These are phyloP conservation scores for Pseudobourletiella spinata DNA, from an alignment of 1,140 invertebrate species.

Conservation along the genomic window DNA sequence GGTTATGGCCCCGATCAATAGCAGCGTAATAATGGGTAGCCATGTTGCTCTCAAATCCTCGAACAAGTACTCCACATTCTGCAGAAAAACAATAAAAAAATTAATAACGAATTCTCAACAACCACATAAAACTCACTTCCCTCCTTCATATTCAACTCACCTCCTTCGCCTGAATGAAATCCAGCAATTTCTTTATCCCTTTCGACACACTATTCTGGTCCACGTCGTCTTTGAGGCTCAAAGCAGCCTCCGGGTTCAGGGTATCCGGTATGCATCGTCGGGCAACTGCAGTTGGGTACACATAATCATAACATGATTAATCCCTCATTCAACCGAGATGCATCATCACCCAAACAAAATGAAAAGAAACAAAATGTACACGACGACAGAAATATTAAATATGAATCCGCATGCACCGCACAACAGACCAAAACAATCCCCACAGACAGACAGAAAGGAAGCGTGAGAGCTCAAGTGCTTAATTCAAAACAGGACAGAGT, in stretches of 20 bases:
- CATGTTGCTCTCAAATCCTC: conserved; percentile 63
- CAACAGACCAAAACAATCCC: too few species aligned
- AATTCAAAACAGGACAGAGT: too few species aligned
- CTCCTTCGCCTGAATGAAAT: conserved; percentile 37
- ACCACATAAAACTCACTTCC: too few species aligned
- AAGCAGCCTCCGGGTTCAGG: conserved; percentile 4
- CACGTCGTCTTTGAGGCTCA: conserved; percentile 2
- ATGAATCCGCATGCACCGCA: too few species aligned
- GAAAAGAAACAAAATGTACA: too few species aligned
- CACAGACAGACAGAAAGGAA: too few species aligned
- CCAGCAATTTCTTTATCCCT: conserved; percentile 32
- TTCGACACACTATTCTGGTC: conserved; percentile 7
- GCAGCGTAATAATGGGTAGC: conserved; percentile 56
- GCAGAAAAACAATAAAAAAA: not conserved
- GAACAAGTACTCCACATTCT: conserved; percentile 47
- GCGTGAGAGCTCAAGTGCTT: too few species aligned
- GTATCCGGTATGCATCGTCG: conserved; percentile 46
- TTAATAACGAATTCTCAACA: conserved; percentile 3
- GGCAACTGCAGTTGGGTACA: conserved; percentile 42
- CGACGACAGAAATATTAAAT: too few species aligned
- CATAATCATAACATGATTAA: too few species aligned
- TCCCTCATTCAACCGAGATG: conserved; percentile 44
- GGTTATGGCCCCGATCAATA: conserved; percentile 57
- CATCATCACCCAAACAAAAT: too few species aligned
- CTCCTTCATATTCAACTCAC: too few species aligned